These are phyloP conservation scores for Ophioninae sp. DNA, from an alignment of 2,888 invertebrate species.

Conservation along the genomic window DNA sequence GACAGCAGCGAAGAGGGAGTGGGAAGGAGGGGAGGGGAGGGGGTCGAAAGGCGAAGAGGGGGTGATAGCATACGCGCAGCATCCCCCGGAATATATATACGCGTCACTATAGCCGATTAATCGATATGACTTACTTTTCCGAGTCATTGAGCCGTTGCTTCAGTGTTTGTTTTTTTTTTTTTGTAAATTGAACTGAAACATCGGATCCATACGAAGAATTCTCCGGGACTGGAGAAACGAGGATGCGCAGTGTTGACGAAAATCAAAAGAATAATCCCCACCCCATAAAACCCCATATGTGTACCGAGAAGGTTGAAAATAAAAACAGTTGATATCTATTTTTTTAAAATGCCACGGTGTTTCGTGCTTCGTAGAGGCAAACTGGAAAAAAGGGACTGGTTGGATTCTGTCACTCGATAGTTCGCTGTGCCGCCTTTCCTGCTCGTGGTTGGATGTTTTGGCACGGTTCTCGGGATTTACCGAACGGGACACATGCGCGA, in stretches of 20 bases:
- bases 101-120: constrained; percentile 27
- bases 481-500: constrained; percentile 64
- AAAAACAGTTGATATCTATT: constrained; percentile 5
- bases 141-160: constrained; percentile 39
- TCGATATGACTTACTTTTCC: constrained; percentile 55
- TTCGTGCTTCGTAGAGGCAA: neutral
- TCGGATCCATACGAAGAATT: neutral
- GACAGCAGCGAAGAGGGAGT: neutral
- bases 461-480: constrained; percentile 53
- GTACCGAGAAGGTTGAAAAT: constrained; percentile 1
- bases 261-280: neutral
- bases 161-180: constrained; percentile 8
- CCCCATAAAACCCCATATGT: neutral
- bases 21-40: neutral
- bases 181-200: neutral
- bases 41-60: neutral
- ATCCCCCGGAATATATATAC: constrained; percentile 2
- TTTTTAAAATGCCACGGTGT: neutral
- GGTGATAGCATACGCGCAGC: constrained; percentile 7
- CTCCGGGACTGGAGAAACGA: neutral
- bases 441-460: constrained; percentile 28
- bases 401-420: constrained; percentile 38
- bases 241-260: neutral
- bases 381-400: constrained; percentile 11
- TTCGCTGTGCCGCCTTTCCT: constrained; percentile 29